Evolutionary conservation across 2,797 vertebrate species (phyloP).

Genomic region (Mus spretus): DNA sequence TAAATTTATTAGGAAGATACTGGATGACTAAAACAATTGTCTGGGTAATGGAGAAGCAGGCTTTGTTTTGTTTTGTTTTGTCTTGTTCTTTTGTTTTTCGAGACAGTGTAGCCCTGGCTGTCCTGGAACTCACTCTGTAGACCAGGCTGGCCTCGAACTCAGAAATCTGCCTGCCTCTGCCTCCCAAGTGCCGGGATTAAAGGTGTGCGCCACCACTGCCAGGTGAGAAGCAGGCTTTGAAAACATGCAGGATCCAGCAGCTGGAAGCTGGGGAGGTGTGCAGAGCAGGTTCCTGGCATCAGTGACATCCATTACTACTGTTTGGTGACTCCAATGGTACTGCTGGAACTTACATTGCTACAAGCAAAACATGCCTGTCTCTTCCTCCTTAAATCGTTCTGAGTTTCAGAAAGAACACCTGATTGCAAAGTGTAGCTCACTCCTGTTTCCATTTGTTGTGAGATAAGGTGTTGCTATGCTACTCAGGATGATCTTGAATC

Average conservation of each 20-base stretch:
- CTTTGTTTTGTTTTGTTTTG: background rate
- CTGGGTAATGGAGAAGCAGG: constrained; percentile 17
- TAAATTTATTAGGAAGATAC: constrained; percentile 59
- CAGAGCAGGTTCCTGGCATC: background rate
- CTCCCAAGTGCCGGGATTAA: too few relatives aligned
- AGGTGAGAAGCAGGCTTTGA: background rate
- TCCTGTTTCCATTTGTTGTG: background rate
- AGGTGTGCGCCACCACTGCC: too few relatives aligned
- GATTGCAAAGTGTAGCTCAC: background rate
- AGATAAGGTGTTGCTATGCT: background rate
- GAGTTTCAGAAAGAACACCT: background rate
- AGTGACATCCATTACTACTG: background rate
- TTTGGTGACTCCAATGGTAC: background rate
- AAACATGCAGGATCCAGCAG: background rate
- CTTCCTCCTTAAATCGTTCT: background rate
- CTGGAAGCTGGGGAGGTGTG: constrained; percentile 40
- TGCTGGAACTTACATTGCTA: background rate
- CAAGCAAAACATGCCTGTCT: background rate
- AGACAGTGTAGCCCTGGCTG: too few relatives aligned
- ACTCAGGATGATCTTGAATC: background rate
- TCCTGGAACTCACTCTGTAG: too few relatives aligned
- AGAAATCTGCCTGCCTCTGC: too few relatives aligned
- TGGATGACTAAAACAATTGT: constrained; percentile 58
- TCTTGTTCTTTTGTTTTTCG: too few relatives aligned
- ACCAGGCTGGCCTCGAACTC: too few relatives aligned